Evolutionary conservation across 2,797 vertebrate genomes (phyloP), one percentile per base, ranked within the genome.

Genomic region (Falco rusticolus): DNA sequence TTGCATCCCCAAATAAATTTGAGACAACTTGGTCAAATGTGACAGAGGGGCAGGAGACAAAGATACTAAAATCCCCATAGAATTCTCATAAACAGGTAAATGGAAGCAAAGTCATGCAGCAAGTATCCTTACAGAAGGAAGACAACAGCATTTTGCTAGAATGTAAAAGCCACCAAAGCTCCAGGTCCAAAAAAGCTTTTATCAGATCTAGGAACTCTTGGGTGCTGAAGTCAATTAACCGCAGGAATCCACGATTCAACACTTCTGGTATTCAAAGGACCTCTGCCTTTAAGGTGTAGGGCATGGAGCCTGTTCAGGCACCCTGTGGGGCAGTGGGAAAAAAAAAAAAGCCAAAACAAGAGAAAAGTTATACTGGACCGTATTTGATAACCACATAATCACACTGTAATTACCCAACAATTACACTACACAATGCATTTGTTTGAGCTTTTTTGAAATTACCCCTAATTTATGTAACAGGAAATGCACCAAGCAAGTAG

Each of bases 401-500:
- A 88, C 66, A 10, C 47, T 90, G 63, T 94, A 95, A 95, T 91
- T 94, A 94, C 18, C 74, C 50, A 76, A 17, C 80, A 77, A 94
- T 93, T 84, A 84, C 75, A 90, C 31, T 15, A 47, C 72, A 94
- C 47, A 54, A 71, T n/a, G 70, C 66, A 74, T 84, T 88, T 91
- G 84, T 91, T 33, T 72, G 45, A 90, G 86, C 53, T 77, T 68
- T 11, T 89, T 33, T 57, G 64, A 85, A 93, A 94, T 68, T 83
- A 45, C 53, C 89, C 68, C 64, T 85, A 45, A 95, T 95, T 96
- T 95, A 93, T 64, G 51, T 24, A 87, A 96, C 83, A 91, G 95
- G 88, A 94, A 95, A 41, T 17, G 82, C 76, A 95, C 75, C 79
- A 59, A 80, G 87, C 89, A 95, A 94, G 84, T 26, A 72, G 89